Evolutionary conservation across 2,888 invertebrate genomes (phyloP).

Genomic region (Habrosyne pyritoides): DNA sequence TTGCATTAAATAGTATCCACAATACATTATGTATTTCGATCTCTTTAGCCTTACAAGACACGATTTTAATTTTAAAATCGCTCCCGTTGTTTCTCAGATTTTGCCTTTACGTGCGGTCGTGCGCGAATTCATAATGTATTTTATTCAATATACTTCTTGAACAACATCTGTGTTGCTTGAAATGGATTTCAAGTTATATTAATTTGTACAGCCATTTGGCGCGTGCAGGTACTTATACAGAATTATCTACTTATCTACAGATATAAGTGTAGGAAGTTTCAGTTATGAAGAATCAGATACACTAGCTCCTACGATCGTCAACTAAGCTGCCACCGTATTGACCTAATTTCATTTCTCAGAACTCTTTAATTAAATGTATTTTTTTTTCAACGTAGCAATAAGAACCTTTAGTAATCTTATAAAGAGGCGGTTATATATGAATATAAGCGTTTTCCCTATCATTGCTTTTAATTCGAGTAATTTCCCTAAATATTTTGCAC

Average conservation of each 20-base stretch:
- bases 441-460: background rate
- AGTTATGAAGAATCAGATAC: no score
- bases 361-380: no score
- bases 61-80: constrained; percentile 58
- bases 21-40: constrained; percentile 53
- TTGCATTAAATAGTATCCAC: constrained; percentile 36
- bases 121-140: constrained; percentile 46
- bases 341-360: no score
- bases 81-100: constrained; percentile 53
- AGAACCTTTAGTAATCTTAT: background rate
- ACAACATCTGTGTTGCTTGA: constrained; percentile 15
- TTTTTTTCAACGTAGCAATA: no score
- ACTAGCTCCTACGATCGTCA: no score
- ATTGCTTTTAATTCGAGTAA: background rate
- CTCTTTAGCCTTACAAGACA: constrained; percentile 32
- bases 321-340: no score
- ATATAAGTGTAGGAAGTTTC: no score
- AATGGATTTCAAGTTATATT: constrained; percentile 13
- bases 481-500: background rate
- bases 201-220: no score
- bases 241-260: no score
- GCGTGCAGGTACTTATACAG: no score
- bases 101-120: constrained; percentile 35
- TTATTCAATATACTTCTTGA: constrained; percentile 26
- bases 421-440: no score